phyloP scores from a whole-genome alignment of 2,113 vertebrate genomes.

The Oceanodroma tethys region DNA sequence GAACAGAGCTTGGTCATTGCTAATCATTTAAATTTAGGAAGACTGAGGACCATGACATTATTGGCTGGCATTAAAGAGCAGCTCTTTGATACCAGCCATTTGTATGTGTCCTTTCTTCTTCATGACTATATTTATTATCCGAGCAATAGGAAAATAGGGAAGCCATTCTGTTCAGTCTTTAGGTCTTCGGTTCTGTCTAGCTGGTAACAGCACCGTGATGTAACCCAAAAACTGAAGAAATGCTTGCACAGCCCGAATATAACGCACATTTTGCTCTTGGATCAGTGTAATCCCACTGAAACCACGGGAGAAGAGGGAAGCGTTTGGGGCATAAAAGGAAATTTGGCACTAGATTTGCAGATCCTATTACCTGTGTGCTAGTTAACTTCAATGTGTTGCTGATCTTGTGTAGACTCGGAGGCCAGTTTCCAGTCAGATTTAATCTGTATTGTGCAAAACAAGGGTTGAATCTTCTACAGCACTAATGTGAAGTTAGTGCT shows the following conservation, averaged over 20 bases:
- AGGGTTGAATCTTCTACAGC: not conserved
- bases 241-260: not conserved
- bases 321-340: not conserved
- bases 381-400: not conserved
- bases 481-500: not conserved
- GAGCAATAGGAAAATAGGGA: not conserved
- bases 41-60: constrained; percentile 71
- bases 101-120: constrained; percentile 50
- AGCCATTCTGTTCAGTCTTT: not conserved
- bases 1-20: constrained; percentile 62
- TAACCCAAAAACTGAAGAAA: not conserved
- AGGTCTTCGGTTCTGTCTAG: not conserved
- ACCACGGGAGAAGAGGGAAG: not conserved
- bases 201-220: not conserved
- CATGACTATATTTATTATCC: constrained; percentile 54
- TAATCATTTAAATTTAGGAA: constrained; percentile 72
- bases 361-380: not conserved
- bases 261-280: not conserved
- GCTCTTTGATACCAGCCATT: constrained; percentile 56
- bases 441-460: not conserved
- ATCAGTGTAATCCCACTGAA: not conserved
- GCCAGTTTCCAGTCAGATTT: not conserved
- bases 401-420: not conserved
- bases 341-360: not conserved
- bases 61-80: constrained; percentile 67